Evolutionary conservation across 2,888 invertebrate species (phyloP).

Genomic region (Apeira syringaria): DNA sequence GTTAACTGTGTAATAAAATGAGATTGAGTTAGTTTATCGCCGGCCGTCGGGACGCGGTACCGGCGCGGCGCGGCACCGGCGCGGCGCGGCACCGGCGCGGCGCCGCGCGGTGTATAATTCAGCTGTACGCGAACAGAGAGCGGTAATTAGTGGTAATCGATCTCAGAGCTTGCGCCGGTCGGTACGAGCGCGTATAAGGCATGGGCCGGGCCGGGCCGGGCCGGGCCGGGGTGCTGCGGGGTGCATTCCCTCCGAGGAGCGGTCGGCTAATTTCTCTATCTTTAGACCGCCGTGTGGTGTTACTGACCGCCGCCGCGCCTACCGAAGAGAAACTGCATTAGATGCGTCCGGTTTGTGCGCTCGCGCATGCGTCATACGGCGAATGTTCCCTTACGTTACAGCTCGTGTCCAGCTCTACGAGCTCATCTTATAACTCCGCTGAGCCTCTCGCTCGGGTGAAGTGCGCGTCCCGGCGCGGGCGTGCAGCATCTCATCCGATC

Average conservation of each 20-base stretch:
- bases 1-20: conserved; percentile 15
- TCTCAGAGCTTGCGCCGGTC: conserved; percentile 69
- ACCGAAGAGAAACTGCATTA: conserved; percentile 77
- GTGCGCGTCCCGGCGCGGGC: too few species aligned
- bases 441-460: conserved; percentile 4
- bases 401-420: conserved; percentile 20
- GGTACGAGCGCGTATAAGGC: conserved; percentile 72
- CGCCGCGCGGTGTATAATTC: conserved; percentile 23
- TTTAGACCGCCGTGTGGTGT: conserved; percentile 63
- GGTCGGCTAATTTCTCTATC: conserved; percentile 80
- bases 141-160: conserved; percentile 80
- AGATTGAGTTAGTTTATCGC: conserved; percentile 35
- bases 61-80: conserved; percentile 34
- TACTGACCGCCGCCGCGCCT: conserved; percentile 72
- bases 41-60: conserved; percentile 40
- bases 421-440: conserved; percentile 11
- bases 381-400: conserved; percentile 24
- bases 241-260: conserved; percentile 72
- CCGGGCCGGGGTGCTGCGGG: conserved; percentile 35
- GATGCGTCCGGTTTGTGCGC: conserved; percentile 74
- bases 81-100: conserved; percentile 40
- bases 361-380: conserved; percentile 59
- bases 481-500: too few species aligned
- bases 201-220: too few species aligned
- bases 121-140: conserved; percentile 50